Evolutionary conservation across 1,140 invertebrate genomes (phyloP), one percentile per base, ranked within the genome.

Genomic region (Elysia chlorotica): DNA sequence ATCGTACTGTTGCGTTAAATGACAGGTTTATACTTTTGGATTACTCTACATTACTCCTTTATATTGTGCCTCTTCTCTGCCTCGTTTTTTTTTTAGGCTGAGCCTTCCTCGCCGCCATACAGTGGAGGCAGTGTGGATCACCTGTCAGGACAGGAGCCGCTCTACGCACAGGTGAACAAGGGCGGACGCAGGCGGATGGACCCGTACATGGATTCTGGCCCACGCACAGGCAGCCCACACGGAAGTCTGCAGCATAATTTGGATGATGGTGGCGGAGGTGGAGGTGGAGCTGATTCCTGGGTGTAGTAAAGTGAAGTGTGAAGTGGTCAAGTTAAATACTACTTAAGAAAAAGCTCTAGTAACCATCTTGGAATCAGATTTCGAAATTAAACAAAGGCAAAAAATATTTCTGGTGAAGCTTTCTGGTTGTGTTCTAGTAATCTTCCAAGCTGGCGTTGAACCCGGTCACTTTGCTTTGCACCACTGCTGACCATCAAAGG

Each of bases 101-200:
- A 65, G 25, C 54, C 61, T 67, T 28, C 73, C 36, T 30, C 53
- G 28, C 21, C 37, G 35, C 54, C 59, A 41, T 59, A 74, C 56
- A 2, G 56, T 37, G 30, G 23, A n/a, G n/a, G n/a, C n/a, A n/a
- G n/a, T n/a, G n/a, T n/a, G 1, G 63, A 74, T 14, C 57, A 66
- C 17, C 54, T 61, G 41, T 53, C 66, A 2, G 61, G 38, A 5
- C 36, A 62, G n/a, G 82, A 84, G 68, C 82, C 81, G 28, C 71
- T 84, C 17, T 84, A 84, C 75, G 82, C 82, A 54, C 78, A 82
- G 65, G 82, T 84, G 17, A 82, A 84, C 73, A 84, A 84, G 71
- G 74, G 74, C 35, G 70, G 74, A 28, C 78, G 79, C 6, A 76
- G 77, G 3, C 77, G 74, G 21, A 66, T 75, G 17, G 77, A 81